Conservation (phyloP, 2,888 invertebrate genomes). For the Camptogramma bilineatum region DNA sequence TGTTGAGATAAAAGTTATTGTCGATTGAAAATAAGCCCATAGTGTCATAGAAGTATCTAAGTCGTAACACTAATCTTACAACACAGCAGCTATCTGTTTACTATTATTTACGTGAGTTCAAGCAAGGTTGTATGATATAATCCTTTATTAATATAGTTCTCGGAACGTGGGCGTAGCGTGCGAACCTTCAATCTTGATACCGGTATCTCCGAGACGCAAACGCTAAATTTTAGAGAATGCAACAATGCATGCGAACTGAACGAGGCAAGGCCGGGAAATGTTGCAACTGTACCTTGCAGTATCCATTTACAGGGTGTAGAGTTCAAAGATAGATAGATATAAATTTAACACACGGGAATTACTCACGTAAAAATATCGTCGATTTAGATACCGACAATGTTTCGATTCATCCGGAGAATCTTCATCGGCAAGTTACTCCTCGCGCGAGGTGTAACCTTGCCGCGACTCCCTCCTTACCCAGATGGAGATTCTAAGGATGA, state of each 20-base stretch:
- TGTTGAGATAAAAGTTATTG: too few relatives aligned
- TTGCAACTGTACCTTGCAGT: conserved; percentile 43
- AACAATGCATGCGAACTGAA: conserved; percentile 44
- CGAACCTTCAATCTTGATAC: conserved; percentile 42
- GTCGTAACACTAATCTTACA: too few relatives aligned
- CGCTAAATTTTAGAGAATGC: conserved; percentile 46
- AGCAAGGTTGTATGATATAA: conserved; percentile 29
- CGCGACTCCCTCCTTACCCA: too few relatives aligned
- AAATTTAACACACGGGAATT: too few relatives aligned
- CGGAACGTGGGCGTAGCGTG: conserved; percentile 35
- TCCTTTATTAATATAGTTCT: conserved; percentile 24
- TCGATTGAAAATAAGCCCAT: too few relatives aligned
- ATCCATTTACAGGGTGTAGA: conserved; percentile 24
- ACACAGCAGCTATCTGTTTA: neutral
- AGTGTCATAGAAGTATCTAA: too few relatives aligned
- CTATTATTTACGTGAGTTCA: neutral
- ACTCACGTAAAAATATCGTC: too few relatives aligned
- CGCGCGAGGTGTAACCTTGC: too few relatives aligned
- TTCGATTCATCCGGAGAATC: too few relatives aligned
- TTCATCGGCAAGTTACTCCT: too few relatives aligned
- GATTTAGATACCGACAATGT: too few relatives aligned
- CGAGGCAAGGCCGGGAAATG: conserved; percentile 47
- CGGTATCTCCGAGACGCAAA: conserved; percentile 28
- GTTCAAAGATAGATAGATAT: neutral
- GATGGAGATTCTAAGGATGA: too few relatives aligned